Evolutionary conservation across 1,140 invertebrate genomes (phyloP).

Genomic region (Bombus impatiens): DNA sequence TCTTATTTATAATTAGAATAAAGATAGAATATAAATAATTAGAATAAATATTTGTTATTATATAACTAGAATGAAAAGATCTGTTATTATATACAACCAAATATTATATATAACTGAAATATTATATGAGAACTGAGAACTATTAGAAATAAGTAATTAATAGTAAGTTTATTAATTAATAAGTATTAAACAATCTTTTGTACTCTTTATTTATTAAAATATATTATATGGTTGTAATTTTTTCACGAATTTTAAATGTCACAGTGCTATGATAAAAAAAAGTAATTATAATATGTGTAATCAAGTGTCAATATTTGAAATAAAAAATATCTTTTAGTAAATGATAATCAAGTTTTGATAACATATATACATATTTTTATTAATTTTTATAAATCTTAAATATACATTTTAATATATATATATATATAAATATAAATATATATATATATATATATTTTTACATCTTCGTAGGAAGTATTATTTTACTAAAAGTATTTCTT

Average conservation of each 20-base stretch:
- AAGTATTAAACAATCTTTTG: constrained; percentile 24
- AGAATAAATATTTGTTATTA: no score
- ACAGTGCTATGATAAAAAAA: neutral
- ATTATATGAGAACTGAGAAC: neutral
- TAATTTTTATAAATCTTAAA: constrained; percentile 51
- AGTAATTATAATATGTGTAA: constrained; percentile 21
- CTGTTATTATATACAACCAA: neutral
- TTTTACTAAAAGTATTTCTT: constrained; percentile 54
- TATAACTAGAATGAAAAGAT: neutral
- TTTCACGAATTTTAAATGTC: constrained; percentile 35
- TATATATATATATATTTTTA: constrained; percentile 33
- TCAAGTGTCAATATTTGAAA: constrained; percentile 18
- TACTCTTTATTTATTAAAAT: constrained; percentile 50
- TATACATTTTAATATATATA: constrained; percentile 59
- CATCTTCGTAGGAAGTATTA: constrained; percentile 42
- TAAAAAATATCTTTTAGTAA: constrained; percentile 41
- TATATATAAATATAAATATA: constrained; percentile 58
- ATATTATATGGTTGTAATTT: constrained; percentile 33
- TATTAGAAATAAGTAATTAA: constrained; percentile 20
- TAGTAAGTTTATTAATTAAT: neutral
- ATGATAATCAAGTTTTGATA: constrained; percentile 31
- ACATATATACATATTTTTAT: constrained; percentile 54
- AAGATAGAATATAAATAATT: no score
- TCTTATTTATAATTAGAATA: neutral
- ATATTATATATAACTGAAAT: neutral